Base-by-base conservation (phyloP, 2,888 invertebrate genomes). In the Mesoligia furuncula region DNA sequence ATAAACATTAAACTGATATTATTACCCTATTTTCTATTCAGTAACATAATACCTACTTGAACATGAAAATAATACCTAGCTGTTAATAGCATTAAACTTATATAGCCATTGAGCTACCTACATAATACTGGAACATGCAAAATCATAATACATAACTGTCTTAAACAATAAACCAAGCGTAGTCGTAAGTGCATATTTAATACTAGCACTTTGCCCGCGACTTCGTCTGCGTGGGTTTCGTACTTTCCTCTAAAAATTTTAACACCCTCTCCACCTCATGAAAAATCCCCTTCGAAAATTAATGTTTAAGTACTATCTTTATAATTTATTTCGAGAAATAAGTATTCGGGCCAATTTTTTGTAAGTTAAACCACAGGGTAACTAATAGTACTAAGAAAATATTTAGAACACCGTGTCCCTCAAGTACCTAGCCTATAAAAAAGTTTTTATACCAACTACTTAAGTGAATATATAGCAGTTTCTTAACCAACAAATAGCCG, bases 401-500 rank as follows among this genome's bases (percentile, higher is more conserved):
- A 90, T 86, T 79, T 88, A 88, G 86, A 85, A 80, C 87, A 86
- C 80, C 86, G 84, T 87, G 83, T 79, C 68, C 79, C 65, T 84
- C 75, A 45, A 77, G 62, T 84, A 83, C 74, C 39, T 31, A 59
- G 17, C 11, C 20, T 31, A 6, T 15, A 65, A 31, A 59, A 76
- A 24, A 42, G 15, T 36, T 51, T 45, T 39, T 61, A 45, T 20
- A 61, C 27, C 24, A 42, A 27, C 86, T n/a, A 57, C 31, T 48
- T 48, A 67, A 62, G 27, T 11, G 17, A 67, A 67, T 31, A 68
- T n/a, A 51, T 59, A 59, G 27, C 51, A 6, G 1, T 79, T 84
- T 79, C 27, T n/a, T 85, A 81, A 13, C 57, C 11, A 85, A 88
- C 90, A 91, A 94, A 94, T 92, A 87, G 90, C 87, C 83, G 36